Conservation (phyloP, 2,113 vertebrate genomes). For the Shinisaurus crocodilurus region DNA sequence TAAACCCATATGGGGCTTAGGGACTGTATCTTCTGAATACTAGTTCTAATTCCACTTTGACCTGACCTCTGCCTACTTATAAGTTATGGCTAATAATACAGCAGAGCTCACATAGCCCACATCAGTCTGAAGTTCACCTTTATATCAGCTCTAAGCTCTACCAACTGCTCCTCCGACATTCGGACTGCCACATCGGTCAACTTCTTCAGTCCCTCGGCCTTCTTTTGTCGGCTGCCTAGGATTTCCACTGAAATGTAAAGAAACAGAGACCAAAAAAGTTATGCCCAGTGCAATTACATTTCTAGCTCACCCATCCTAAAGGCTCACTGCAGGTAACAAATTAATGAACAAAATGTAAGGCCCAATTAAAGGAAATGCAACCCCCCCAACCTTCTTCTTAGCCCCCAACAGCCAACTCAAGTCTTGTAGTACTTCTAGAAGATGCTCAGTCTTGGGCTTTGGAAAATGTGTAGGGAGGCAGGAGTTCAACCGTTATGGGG, state of each 20-base stretch:
- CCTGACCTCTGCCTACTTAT: background rate
- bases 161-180: constrained; percentile 93
- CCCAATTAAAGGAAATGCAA: background rate
- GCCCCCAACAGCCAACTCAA: background rate
- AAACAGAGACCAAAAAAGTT: background rate
- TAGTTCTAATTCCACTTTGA: background rate
- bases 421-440: background rate
- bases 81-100: background rate
- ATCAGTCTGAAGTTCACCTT: constrained; percentile 77
- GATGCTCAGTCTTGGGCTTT: background rate
- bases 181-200: constrained; percentile 88
- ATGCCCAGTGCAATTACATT: background rate
- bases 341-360: background rate
- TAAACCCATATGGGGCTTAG: background rate
- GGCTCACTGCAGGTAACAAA: background rate
- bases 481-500: background rate
- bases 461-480: background rate
- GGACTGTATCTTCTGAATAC: too few relatives aligned
- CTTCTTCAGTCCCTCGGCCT: constrained; percentile 87
- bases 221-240: constrained; percentile 88
- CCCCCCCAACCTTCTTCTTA: background rate
- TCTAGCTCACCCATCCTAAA: background rate
- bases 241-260: constrained; percentile 83
- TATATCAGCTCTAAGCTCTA: constrained; percentile 93
- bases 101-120: background rate